Conservation (phyloP, 2,113 vertebrate genomes). For the Cyprinus carpio region DNA sequence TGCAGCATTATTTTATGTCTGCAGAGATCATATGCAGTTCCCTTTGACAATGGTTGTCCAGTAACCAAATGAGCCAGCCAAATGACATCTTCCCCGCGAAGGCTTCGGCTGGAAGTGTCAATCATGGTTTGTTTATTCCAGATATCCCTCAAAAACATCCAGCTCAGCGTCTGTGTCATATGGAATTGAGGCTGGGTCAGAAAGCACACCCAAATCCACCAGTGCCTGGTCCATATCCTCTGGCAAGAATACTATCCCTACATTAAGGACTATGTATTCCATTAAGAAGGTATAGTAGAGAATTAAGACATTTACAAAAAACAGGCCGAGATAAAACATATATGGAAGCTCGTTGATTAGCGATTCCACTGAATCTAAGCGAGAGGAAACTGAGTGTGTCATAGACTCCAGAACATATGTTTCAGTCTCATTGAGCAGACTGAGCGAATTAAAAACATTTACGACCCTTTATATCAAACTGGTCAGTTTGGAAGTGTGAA, state of each 20-base stretch:
- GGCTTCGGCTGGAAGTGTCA: not conserved
- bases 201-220: slow-evolving; percentile 92
- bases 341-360: slow-evolving; percentile 83
- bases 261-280: slow-evolving; percentile 98
- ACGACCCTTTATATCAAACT: not conserved
- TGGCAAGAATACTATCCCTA: slow-evolving; percentile 96
- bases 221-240: slow-evolving; percentile 98
- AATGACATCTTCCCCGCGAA: not conserved
- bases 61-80: not conserved
- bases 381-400: slow-evolving; percentile 78
- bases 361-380: slow-evolving; percentile 88
- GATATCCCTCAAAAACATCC: slow-evolving; percentile 88
- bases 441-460: not conserved
- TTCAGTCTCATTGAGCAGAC: not conserved
- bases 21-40: not conserved
- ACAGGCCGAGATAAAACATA: slow-evolving; percentile 98
- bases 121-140: slow-evolving; percentile 75
- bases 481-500: not conserved
- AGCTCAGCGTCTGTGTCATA: slow-evolving; percentile 88
- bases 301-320: slow-evolving; percentile 95
- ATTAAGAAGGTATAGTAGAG: slow-evolving; percentile 97
- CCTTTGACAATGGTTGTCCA: not conserved
- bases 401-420: slow-evolving; percentile 66
- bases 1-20: not conserved
- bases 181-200: slow-evolving; percentile 87